Base-by-base conservation (phyloP, 2,113 vertebrate species). In the Sorex araneus region DNA sequence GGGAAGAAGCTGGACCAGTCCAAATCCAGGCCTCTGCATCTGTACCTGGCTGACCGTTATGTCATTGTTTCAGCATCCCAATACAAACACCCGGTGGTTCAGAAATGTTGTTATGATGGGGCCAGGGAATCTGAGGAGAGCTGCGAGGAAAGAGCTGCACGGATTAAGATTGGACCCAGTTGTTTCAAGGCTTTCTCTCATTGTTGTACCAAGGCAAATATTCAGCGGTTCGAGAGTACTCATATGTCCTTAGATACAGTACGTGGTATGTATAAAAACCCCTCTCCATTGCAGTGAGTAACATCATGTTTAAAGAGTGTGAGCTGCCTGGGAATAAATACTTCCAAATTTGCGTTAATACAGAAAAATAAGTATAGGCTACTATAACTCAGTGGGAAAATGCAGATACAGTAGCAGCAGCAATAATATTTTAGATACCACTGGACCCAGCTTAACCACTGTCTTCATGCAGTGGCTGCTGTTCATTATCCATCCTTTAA, bases 101-200 rank as follows among this genome's bases (percentile, higher is more conserved):
- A 0, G 82, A 85, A 69, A 18, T 85, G 87, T 23, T 94, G 75
- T 45, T 57, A 27, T 0, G 10, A 74, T 19, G 67, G 92, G 85
- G 23, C 74, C 30, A 23, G 7, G 0, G 0, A 0, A 28, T 12
- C 0, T 2, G 16, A 66, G 30, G 16, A 75, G 8, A 80, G 16
- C 19, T 90, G 80, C 0, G 1, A 27, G 34, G 13, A 73, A 16
- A 54, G 45, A 66, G 57, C 30, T 13, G 7, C 0, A 0, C 1
- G 0, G 9, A 4, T 94, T n/a, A 23, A 19, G 4, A 5, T 60
- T 23, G 19, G 19, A 57, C 76, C 21, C 1, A 47, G 1, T 12
- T 79, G 87, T 15, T 1, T 0, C 34, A 23, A 0, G 19, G 69
- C 82, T 81, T 81, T 76, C 30, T 2, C 0, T 4, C 9, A 6